Evolutionary conservation across 2,113 vertebrate species (phyloP).

Genomic region (Thalassoma bifasciatum): DNA sequence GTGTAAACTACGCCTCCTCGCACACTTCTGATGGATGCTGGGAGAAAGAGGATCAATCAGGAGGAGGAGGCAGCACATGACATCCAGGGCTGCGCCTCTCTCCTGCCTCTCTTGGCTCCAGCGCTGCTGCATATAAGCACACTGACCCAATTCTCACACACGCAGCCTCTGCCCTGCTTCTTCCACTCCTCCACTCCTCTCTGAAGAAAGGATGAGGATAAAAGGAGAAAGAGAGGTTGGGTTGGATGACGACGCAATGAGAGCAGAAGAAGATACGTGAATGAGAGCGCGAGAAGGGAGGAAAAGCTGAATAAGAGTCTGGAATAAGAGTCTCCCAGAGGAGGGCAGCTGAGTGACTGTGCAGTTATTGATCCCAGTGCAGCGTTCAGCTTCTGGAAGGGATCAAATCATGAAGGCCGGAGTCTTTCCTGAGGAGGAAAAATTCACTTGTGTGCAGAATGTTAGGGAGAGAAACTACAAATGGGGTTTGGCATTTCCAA

Average conservation of each 20-base stretch:
- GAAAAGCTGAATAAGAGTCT: neutral
- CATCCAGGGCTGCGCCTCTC: slow-evolving; percentile 31
- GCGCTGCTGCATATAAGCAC: slow-evolving; percentile 62
- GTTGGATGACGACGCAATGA: neutral
- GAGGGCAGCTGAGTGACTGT: slow-evolving; percentile 24
- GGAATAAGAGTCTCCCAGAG: neutral
- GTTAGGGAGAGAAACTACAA: neutral
- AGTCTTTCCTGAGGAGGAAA: neutral
- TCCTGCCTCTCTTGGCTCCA: slow-evolving; percentile 22
- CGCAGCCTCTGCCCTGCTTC: slow-evolving; percentile 6
- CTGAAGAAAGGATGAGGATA: slow-evolving; percentile 21
- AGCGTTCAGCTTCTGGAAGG: slow-evolving; percentile 20
- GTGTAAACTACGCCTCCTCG: neutral
- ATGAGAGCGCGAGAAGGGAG: neutral
- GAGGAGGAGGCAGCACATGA: slow-evolving; percentile 52
- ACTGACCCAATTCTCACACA: slow-evolving; percentile 72
- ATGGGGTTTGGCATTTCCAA: no score
- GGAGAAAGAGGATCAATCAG: slow-evolving; percentile 35
- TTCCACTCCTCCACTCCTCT: slow-evolving; percentile 6
- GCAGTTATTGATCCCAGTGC: slow-evolving; percentile 57
- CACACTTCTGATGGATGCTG: slow-evolving; percentile 12
- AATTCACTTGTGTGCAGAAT: neutral
- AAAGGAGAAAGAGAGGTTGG: neutral
- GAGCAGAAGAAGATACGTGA: neutral
- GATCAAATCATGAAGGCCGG: slow-evolving; percentile 10